These are phyloP conservation scores for Imbricaverruca yamaguchii DNA, from an alignment of 2,888 invertebrate species.

Conservation along the genomic window DNA sequence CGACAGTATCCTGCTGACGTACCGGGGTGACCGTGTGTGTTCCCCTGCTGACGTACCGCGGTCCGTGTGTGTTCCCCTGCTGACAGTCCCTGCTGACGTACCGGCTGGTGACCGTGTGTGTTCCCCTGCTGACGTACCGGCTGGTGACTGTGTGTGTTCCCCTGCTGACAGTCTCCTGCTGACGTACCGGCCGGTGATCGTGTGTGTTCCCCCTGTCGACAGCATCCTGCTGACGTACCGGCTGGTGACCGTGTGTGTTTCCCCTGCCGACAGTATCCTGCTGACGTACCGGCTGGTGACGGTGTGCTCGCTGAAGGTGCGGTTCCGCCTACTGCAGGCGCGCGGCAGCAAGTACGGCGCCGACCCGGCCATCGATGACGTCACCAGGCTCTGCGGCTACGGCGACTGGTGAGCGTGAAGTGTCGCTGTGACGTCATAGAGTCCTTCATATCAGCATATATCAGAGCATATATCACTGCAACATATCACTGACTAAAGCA, in stretches of 20 bases:
- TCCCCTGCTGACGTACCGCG: too few relatives aligned
- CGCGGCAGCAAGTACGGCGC: background rate
- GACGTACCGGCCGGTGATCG: too few relatives aligned
- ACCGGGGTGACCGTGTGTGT: too few relatives aligned
- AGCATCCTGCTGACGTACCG: background rate
- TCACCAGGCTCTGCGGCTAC: slow-evolving; percentile 3
- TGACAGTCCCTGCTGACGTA: too few relatives aligned
- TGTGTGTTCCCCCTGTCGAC: too few relatives aligned
- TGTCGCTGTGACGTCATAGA: background rate
- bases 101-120: background rate
- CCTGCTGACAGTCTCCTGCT: too few relatives aligned
- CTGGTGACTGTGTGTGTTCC: background rate
- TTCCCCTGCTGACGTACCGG: background rate
- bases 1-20: too few relatives aligned
- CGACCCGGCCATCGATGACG: slow-evolving; percentile 20
- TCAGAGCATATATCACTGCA: too few relatives aligned
- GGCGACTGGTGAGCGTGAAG: slow-evolving; percentile 1
- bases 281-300: background rate
- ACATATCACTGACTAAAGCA: too few relatives aligned
- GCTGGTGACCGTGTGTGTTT: background rate
- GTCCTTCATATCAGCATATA: too few relatives aligned
- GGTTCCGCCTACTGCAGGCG: background rate
- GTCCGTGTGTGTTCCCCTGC: too few relatives aligned
- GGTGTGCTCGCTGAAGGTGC: background rate
- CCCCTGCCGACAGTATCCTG: background rate